These are phyloP conservation scores for Bungarus multicinctus DNA, from an alignment of 2,113 vertebrate species.

Conservation along the genomic window DNA sequence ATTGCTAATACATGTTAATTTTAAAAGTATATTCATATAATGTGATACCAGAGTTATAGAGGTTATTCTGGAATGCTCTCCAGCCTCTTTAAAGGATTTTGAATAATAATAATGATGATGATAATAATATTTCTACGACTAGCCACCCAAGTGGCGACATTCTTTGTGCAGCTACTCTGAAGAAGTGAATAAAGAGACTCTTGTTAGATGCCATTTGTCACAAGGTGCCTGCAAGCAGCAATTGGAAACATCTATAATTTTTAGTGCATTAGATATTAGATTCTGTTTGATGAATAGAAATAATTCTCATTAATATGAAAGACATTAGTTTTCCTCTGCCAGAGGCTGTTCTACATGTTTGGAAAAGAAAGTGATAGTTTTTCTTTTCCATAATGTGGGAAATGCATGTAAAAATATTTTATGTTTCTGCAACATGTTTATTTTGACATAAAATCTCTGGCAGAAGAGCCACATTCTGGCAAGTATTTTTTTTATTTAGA, in stretches of 20 bases:
- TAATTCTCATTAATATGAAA: neutral
- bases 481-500: neutral
- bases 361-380: neutral
- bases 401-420: neutral
- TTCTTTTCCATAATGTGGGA: neutral
- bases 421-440: neutral
- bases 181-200: neutral
- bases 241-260: neutral
- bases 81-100: neutral
- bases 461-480: neutral
- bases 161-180: neutral
- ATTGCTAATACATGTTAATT: neutral
- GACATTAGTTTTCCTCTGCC: neutral
- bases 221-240: neutral
- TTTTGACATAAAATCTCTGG: neutral
- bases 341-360: neutral
- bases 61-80: neutral
- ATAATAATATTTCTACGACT: neutral
- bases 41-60: neutral
- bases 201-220: neutral
- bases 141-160: neutral
- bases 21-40: neutral
- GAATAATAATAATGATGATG: too few species aligned
- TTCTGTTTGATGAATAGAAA: neutral
- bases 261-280: neutral